Base-by-base conservation (phyloP, 2,113 vertebrate genomes). In the Herpetotheres cachinnans region DNA sequence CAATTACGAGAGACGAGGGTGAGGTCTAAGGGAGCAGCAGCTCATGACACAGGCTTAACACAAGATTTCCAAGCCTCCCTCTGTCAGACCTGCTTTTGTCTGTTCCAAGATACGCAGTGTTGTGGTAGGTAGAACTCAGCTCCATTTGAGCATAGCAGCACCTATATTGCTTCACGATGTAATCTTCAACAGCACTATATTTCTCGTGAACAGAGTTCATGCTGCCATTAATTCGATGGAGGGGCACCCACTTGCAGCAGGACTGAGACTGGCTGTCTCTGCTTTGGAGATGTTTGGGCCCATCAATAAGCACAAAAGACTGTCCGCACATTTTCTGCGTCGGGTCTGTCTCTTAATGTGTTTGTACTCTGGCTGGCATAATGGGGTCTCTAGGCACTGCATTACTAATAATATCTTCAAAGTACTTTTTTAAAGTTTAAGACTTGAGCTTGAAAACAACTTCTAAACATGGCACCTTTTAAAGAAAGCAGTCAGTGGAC, bases 401-500 rank as follows among this genome's bases (percentile, higher is more conserved):
- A 3, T 67, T 74, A 52, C 88, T 94, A 92, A 87, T 85, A 95
- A 59, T 54, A 95, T 93, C 93, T 95, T 95, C 91, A 95, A 97
- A 91, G 81, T 5, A 73, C 58, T 93, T 94, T 89, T 42, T 78
- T 29, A 73, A 94, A 95, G 63, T 96, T 91, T 62, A 81, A 85
- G 79, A 67, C 71, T 92, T 47, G 85, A 95, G 67, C 78, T 88
- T 91, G 79, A 86, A 89, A 94, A 95, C 81, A 96, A 82, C 38
- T 90, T 67, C 74, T 90, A 73, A 82, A 85, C 46, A 55, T 15
- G 58, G 58, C 54, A 80, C 78, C 50, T 62, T 95, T 95, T 91
- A 94, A 90, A 85, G 87, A 73, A 2, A 93, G 62, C 86, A 93
- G 78, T 26, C 82, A 59, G 78, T 63, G 89, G 93, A 78, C 94